Evolutionary conservation across 2,888 invertebrate genomes (phyloP).

Genomic region (Ischnus inquisitorius): DNA sequence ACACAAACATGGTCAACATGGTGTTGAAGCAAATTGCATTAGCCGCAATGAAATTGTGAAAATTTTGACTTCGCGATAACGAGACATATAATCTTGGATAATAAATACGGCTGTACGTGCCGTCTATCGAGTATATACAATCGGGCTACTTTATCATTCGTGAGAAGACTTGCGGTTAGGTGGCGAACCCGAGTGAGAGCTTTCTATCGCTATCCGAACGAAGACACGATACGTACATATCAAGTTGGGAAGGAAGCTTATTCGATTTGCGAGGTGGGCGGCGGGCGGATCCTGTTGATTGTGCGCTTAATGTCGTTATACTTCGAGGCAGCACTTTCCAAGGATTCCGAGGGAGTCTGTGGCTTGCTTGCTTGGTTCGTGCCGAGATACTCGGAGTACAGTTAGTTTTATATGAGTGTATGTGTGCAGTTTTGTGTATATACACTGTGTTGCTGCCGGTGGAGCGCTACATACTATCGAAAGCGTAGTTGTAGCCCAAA

Average conservation of each 20-base stretch:
- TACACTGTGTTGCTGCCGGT: slow-evolving; percentile 38
- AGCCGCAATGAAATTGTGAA: slow-evolving; percentile 22
- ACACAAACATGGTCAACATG: slow-evolving; percentile 58
- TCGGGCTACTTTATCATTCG: slow-evolving; percentile 2
- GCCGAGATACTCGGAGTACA: slow-evolving; percentile 57
- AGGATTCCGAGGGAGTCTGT: slow-evolving; percentile 53
- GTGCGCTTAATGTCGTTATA: slow-evolving; percentile 82
- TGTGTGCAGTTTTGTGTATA: slow-evolving; percentile 10
- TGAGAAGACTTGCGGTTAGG: slow-evolving; percentile 21
- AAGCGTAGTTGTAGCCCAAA: slow-evolving; percentile 41
- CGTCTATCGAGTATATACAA: neutral
- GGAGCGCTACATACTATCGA: slow-evolving; percentile 38
- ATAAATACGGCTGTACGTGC: neutral
- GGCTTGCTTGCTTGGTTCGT: slow-evolving; percentile 62
- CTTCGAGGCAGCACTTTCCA: slow-evolving; percentile 65
- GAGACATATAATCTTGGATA: slow-evolving; percentile 13
- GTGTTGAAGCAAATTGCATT: slow-evolving; percentile 59
- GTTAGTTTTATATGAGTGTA: slow-evolving; percentile 19
- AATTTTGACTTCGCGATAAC: slow-evolving; percentile 38
- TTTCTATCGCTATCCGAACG: slow-evolving; percentile 41
- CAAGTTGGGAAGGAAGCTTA: slow-evolving; percentile 77
- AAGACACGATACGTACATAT: slow-evolving; percentile 78
- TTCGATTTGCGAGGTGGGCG: slow-evolving; percentile 79
- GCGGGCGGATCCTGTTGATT: slow-evolving; percentile 80
- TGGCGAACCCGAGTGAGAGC: slow-evolving; percentile 66